phyloP scores from a whole-genome alignment of 2,888 invertebrate species.

The Macrosoma leucophasiata region DNA sequence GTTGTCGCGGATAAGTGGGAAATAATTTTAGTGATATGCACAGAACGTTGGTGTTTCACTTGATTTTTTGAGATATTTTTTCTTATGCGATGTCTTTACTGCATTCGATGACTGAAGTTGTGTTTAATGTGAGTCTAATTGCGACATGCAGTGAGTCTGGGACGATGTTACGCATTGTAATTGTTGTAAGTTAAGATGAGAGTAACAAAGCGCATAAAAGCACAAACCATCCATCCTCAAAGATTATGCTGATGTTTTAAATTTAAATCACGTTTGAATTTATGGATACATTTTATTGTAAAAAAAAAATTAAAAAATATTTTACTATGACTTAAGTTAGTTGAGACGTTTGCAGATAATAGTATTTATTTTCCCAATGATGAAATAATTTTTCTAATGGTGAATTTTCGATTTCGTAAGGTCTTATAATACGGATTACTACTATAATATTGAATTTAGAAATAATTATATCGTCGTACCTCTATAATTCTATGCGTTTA shows the following conservation, averaged over 20 bases:
- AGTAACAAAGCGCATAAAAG: conserved; percentile 69
- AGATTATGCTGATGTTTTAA: conserved; percentile 68
- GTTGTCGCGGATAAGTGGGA: conserved; percentile 44
- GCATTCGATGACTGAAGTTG: conserved; percentile 64
- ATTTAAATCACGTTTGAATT: conserved; percentile 73
- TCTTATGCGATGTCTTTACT: conserved; percentile 66
- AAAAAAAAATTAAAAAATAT: conserved; percentile 60
- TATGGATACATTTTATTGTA: conserved; percentile 75
- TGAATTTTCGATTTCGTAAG: conserved; percentile 50
- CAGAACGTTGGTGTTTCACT: conserved; percentile 74
- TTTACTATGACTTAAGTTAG: conserved; percentile 73
- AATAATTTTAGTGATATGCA: conserved; percentile 64
- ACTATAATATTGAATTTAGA: conserved; percentile 49
- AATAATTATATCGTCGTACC: conserved; percentile 38
- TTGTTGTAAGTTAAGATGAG: conserved; percentile 64
- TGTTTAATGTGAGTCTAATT: conserved; percentile 33
- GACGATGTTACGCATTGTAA: no score
- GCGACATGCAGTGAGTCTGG: conserved; percentile 11
- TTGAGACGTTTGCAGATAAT: conserved; percentile 70
- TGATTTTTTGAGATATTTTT: conserved; percentile 72
- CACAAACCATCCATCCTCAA: conserved; percentile 75
- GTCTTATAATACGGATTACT: conserved; percentile 60
- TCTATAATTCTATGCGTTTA: conserved; percentile 42
- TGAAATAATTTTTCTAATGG: conserved; percentile 53
- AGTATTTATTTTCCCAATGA: conserved; percentile 67